Conservation (phyloP, 2,888 invertebrate genomes). For the Eupithecia inturbata region DNA sequence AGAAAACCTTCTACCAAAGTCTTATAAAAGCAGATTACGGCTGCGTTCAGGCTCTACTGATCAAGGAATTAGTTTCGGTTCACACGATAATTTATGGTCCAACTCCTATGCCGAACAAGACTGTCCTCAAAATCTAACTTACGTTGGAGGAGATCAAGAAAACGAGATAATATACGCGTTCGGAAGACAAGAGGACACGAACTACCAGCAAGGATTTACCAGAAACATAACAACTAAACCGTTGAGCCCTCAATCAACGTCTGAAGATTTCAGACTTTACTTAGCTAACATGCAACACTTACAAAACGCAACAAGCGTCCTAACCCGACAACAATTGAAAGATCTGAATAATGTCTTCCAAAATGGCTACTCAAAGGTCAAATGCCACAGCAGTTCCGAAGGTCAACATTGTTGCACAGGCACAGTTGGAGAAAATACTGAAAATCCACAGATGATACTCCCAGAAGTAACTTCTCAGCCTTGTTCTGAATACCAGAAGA, state of each 20-base stretch:
- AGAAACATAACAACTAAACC: slow-evolving; percentile 86
- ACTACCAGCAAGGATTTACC: slow-evolving; percentile 68
- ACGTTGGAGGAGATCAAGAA: slow-evolving; percentile 78
- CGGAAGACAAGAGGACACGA: slow-evolving; percentile 72
- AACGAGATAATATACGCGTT: slow-evolving; percentile 81
- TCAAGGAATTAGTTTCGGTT: slow-evolving; percentile 71
- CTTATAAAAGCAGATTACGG: slow-evolving; percentile 73
- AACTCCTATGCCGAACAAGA: slow-evolving; percentile 72
- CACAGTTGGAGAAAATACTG: slow-evolving; percentile 62
- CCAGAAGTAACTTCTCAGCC: slow-evolving; percentile 73
- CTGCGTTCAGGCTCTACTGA: slow-evolving; percentile 63
- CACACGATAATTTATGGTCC: slow-evolving; percentile 82
- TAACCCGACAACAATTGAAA: slow-evolving; percentile 85
- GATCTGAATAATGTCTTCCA: slow-evolving; percentile 85
- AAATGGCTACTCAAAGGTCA: slow-evolving; percentile 79
- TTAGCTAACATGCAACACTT: slow-evolving; percentile 89
- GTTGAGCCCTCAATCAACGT: slow-evolving; percentile 86
- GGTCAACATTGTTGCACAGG: slow-evolving; percentile 71
- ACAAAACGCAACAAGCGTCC: slow-evolving; percentile 87
- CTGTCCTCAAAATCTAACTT: slow-evolving; percentile 72
- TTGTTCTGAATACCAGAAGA: slow-evolving; percentile 85
- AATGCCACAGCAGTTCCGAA: slow-evolving; percentile 63
- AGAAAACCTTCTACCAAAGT: slow-evolving; percentile 83
- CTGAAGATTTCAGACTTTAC: slow-evolving; percentile 88
- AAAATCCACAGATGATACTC: slow-evolving; percentile 72